Evolutionary conservation across 2,888 invertebrate genomes (phyloP), one percentile per base, ranked within the genome.

Genomic region (Charanyca ferruginea): DNA sequence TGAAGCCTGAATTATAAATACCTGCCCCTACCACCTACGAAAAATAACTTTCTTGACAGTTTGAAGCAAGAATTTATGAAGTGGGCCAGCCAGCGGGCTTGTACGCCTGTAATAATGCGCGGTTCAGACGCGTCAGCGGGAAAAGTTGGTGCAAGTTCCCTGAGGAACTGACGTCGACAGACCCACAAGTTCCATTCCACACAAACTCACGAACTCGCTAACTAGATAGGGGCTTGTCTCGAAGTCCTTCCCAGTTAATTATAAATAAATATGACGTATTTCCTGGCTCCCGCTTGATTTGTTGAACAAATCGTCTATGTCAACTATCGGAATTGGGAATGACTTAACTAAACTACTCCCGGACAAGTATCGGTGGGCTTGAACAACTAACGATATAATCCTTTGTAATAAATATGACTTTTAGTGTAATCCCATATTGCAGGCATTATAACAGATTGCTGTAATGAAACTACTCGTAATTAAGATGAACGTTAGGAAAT

Each of bases 191-290:
- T 85, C 61, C 53, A 60, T 64, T 83, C 79, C 70, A 77, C 73
- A 80, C 81, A 77, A 89, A 89, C 87, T 88, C 73, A 23, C 85
- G 87, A 89, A 89, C 88, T 88, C 73, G 28, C 85, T 88, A 89
- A 89, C 88, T 87, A 90, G 87, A 87, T 83, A 85, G 75, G 66
- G 70, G 79, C 80, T 81, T 79, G 82, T 83, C 83, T 78, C 76
- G 44, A 69, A 73, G 70, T 64, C 54, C 64, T 65, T 67, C 59
- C 57, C 66, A 73, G 66, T 69, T 71, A 75, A 79, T 77, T 75
- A 71, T 69, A 73, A 67, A 77, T 79, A 79, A 79, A 79, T 79
- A 72, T 78, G n/a, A 59, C 54, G 66, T 64, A 59, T 64, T 79
- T 52, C 54, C 49, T 66, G 23, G 53, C 51, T 28, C 44, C n/a